Percentiles rank a stretch among this genome's conserved stretches.
phyloP scores from a whole-genome alignment of 1,140 invertebrate genomes.

The Cydia pomonella region DNA sequence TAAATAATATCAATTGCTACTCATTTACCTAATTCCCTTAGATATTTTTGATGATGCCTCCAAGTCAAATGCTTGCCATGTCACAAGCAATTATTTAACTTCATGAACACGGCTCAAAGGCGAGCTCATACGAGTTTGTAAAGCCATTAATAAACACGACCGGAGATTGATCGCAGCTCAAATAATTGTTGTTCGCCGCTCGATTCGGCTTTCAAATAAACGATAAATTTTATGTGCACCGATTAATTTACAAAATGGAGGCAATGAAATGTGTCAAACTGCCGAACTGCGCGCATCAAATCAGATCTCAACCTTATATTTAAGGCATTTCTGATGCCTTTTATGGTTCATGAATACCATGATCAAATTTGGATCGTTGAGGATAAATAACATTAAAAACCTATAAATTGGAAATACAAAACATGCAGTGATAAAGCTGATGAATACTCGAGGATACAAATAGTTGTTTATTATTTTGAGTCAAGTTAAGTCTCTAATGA shows the following conservation, averaged over 20 bases:
- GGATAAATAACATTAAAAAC: not conserved
- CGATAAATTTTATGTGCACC: not conserved
- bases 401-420: not conserved
- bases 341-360: not conserved
- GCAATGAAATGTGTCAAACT: constrained; percentile 8
- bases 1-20: too few relatives aligned
- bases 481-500: too few relatives aligned
- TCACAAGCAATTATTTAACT: constrained; percentile 2
- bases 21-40: too few relatives aligned
- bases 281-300: not conserved
- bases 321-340: not conserved
- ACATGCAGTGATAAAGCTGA: too few relatives aligned
- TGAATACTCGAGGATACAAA: too few relatives aligned
- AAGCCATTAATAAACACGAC: constrained; percentile 7
- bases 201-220: not conserved
- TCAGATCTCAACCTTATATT: not conserved
- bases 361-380: not conserved
- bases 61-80: not conserved
- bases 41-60: too few relatives aligned
- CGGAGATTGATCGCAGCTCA: constrained; percentile 1
- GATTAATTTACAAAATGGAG: not conserved
- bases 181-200: not conserved
- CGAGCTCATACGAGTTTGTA: not conserved
- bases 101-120: not conserved
- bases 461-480: too few relatives aligned